Evolutionary conservation across 2,888 invertebrate species (phyloP).

Genomic region (Ecliptopera silaceata): DNA sequence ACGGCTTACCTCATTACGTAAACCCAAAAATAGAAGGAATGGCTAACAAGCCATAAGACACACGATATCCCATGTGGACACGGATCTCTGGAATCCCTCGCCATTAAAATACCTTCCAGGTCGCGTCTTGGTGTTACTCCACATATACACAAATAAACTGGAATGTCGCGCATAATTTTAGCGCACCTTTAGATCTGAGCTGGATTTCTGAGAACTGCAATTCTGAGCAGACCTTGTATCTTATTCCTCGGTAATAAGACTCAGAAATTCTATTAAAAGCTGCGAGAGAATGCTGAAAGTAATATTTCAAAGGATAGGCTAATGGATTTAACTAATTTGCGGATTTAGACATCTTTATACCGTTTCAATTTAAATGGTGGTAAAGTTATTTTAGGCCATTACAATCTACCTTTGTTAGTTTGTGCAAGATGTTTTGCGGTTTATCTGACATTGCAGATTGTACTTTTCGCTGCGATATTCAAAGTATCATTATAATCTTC

Average conservation of each 20-base stretch:
- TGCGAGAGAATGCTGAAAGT: conserved; percentile 11
- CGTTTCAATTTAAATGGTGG: not conserved
- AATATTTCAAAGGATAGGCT: conserved; percentile 17
- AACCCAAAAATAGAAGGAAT: conserved; percentile 21
- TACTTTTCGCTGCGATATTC: not conserved
- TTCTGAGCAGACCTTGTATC: conserved; percentile 18
- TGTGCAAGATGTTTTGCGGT: not conserved
- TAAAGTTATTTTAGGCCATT: not conserved
- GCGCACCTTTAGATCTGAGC: conserved; percentile 46
- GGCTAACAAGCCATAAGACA: conserved; percentile 25
- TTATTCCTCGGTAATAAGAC: conserved; percentile 20
- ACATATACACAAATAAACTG: conserved; percentile 63
- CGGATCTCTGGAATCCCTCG: conserved; percentile 33
- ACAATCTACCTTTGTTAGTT: not conserved
- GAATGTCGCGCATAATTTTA: conserved; percentile 64
- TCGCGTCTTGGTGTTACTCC: conserved; percentile 36
- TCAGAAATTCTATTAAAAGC: conserved; percentile 5
- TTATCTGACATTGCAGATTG: not conserved
- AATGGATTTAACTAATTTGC: conserved; percentile 18
- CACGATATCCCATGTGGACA: conserved; percentile 19
- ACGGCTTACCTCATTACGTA: conserved; percentile 18
- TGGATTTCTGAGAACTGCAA: conserved; percentile 33
- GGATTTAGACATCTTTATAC: conserved; percentile 8
- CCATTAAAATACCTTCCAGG: conserved; percentile 43
- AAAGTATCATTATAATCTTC: conserved; percentile 13